Evolutionary conservation across 2,888 invertebrate genomes (phyloP), one percentile per base, ranked within the genome.

Genomic region (Nomada lathburiana): DNA sequence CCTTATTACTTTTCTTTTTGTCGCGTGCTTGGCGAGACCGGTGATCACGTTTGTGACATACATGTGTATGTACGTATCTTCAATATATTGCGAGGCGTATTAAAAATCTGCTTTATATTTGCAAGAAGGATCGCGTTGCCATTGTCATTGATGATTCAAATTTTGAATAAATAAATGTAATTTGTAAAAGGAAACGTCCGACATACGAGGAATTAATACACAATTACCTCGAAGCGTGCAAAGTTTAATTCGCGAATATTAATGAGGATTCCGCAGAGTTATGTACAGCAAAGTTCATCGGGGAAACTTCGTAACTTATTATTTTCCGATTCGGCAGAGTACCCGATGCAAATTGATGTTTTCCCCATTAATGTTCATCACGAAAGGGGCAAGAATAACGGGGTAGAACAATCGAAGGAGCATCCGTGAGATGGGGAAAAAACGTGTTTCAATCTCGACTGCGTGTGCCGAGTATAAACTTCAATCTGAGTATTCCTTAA

Each of bases 251-350:
- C 63, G 42, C 44, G 78, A 83, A 85, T 80, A 62, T 84, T 76
- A 76, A 82, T 71, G 44, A 72, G 64, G 67, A 73, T 71, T 71
- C 76, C 60, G 47, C 26, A 18, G 50, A 79, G 71, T 71, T 57
- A 36, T 36, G 7, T 36, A 57, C 69, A 64, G 59, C 26, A 11
- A 79, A 77, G 57, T 76, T 81, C 67, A 72, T 83, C 81, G 82
- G 85, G 85, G 84, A 70, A 84, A 81, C 63, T 82, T 84, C 84
- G 63, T 73, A 83, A 76, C 86, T 86, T 80, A 86, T 90, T 88
- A 89, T 87, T 89, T 90, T 86, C 76, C 86, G 78, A 89, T 90
- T 89, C 83, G 26, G n/a, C 86, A 88, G 89, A 87, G 88, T 86
- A 77, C 73, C 44, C 18, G 55, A 73, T 29, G 69, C 76, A 75